These are phyloP conservation scores for Cepaea hortensis DNA, from an alignment of 2,888 invertebrate species.

Conservation along the genomic window DNA sequence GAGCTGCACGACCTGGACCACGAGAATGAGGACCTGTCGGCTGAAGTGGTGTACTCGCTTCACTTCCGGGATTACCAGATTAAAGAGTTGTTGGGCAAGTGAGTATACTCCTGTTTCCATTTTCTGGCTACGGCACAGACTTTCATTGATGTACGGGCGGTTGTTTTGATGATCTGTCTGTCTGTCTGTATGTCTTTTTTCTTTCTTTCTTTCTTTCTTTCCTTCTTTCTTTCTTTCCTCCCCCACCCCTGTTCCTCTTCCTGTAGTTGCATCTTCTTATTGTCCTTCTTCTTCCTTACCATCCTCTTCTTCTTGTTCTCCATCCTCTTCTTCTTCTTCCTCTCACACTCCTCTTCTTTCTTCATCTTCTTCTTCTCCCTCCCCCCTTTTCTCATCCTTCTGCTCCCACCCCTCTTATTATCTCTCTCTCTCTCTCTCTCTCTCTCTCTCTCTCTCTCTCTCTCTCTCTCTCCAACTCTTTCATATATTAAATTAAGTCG, in stretches of 20 bases:
- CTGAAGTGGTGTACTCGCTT: constrained; percentile 36
- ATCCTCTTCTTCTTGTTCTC: not conserved
- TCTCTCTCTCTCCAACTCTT: not conserved
- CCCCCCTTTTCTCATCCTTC: too few relatives aligned
- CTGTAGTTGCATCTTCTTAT: not conserved
- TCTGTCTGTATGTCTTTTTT: not conserved
- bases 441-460: not conserved
- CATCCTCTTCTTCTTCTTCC: not conserved
- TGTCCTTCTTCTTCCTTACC: not conserved
- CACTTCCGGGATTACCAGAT: constrained; percentile 23
- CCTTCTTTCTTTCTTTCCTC: not conserved
- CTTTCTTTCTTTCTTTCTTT: not conserved
- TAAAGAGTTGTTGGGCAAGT: constrained; percentile 41
- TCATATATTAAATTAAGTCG: not conserved
- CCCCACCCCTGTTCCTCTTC: not conserved
- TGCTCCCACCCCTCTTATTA: too few relatives aligned
- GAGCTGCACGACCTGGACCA: constrained; percentile 33
- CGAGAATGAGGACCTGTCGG: constrained; percentile 42
- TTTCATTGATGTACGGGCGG: too few relatives aligned
- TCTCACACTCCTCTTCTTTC: not conserved
- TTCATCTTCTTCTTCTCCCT: too few relatives aligned
- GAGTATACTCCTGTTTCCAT: not conserved
- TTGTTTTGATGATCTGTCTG: not conserved
- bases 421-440: too few relatives aligned
- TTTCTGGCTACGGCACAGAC: too few relatives aligned